Evolutionary conservation across 2,113 vertebrate species (phyloP), one percentile per base, ranked within the genome.

Genomic region (Ramphastos sulfuratus): DNA sequence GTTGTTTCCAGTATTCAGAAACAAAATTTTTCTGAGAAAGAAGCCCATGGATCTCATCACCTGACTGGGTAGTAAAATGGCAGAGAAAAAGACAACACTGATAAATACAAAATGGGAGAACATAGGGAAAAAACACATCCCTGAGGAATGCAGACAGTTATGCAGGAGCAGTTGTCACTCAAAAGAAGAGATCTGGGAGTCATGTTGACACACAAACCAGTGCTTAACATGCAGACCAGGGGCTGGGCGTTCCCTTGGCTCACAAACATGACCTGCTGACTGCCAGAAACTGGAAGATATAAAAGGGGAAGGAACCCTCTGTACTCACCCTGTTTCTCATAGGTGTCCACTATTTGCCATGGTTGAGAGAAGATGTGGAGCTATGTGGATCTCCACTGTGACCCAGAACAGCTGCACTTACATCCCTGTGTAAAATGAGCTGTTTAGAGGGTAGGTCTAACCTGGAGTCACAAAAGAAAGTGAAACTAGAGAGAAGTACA

Each of bases 221-320:
- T 71, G 37, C 33, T 83, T 81, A 94, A 88, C 70, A 59, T 81
- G 85, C 72, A 91, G 71, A 61, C 25, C 84, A 77, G 90, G 58
- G 37, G 67, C 28, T 90, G 90, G 82, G 79, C 72, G 90, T 92
- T 88, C 76, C 76, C 58, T 88, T 92, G 90, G 85, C 96, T 93
- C 61, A 54, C n/a, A 69, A 71, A 85, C 33, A 61, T 74, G 61
- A 71, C 18, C 33, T 72, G 55, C 76, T 78, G 42, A 17, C 54
- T 93, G 79, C 52, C 80, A 93, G 61, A 86, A 91, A 71, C 15
- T 64, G 54, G 65, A 77, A 90, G 80, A 92, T 83, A 81, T 2
- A 86, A 83, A 93, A 88, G 31, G 30, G 58, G 61, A 94, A 88
- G 52, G 65, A 88, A 77, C 78, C 20, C 35, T 87, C 71, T 76